Percentiles rank a stretch among this genome's conserved stretches.
Evolutionary conservation across 2,797 vertebrate species (phyloP).

Genomic region (Spinibarbus caldwelli): DNA sequence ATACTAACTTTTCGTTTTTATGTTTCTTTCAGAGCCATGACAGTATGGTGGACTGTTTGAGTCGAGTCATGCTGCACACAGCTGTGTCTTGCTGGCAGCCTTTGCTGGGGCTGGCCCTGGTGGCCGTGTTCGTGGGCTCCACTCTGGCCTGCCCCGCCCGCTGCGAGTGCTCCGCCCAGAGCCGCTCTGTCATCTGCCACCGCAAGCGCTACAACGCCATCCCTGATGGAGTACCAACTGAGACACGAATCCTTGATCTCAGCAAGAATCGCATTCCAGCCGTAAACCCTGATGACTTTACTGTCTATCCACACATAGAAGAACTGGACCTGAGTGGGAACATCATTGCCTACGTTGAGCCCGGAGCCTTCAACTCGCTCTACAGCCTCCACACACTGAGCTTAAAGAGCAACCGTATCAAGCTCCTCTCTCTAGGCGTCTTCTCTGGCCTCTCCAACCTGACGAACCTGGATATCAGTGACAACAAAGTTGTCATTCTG

Average conservation of each 20-base stretch:
- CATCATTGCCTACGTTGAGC: slow-evolving; percentile 94
- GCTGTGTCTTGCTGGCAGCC: slow-evolving; percentile 92
- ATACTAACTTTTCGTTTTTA: slow-evolving; percentile 21
- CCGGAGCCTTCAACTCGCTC: slow-evolving; percentile 92
- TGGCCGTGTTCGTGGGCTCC: slow-evolving; percentile 86
- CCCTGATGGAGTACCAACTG: slow-evolving; percentile 96
- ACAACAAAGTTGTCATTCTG: slow-evolving; percentile 98
- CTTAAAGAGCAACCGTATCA: slow-evolving; percentile 97
- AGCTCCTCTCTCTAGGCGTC: slow-evolving; percentile 93
- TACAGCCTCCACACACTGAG: slow-evolving; percentile 93
- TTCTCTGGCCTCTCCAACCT: slow-evolving; percentile 94
- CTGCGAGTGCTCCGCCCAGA: slow-evolving; percentile 97
- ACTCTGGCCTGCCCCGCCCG: slow-evolving; percentile 92
- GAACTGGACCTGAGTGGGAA: slow-evolving; percentile 98
- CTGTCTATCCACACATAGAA: slow-evolving; percentile 89
- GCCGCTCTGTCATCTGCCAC: slow-evolving; percentile 96
- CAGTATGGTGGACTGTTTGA: slow-evolving; percentile 87
- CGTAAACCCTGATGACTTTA: slow-evolving; percentile 93
- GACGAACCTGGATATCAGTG: slow-evolving; percentile 95
- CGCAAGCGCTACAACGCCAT: slow-evolving; percentile 88
- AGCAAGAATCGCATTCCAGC: slow-evolving; percentile 97
- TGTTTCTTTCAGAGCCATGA: slow-evolving; percentile 85
- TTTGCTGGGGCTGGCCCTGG: slow-evolving; percentile 91
- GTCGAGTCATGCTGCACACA: slow-evolving; percentile 97
- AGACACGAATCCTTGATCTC: slow-evolving; percentile 96